Evolutionary conservation across 2,888 invertebrate genomes (phyloP), one percentile per base, ranked within the genome.

Genomic region (Cyrtodaria siliqua): DNA sequence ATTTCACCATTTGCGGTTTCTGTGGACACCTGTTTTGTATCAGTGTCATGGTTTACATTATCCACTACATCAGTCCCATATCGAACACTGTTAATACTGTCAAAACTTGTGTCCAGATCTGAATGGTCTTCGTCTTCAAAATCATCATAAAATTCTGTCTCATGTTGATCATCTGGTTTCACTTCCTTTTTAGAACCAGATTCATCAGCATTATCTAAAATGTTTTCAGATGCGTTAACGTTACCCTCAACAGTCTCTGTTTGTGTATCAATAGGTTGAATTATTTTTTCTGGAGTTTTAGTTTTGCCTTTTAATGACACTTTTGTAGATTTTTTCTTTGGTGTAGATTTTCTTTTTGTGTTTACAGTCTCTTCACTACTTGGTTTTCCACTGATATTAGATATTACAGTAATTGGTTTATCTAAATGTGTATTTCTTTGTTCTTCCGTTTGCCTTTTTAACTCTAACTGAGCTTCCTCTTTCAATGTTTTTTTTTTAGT

Each of bases 61-160:
- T 44, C n/a, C 4, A 44, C 44, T 44, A 18, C 6, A 44, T 44
- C 44, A 33, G 18, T 33, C 26, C 27, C 47, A 18, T 60, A 47
- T 16, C 63, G 57, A 16, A 68, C 69, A 72, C 79, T 76, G 27
- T 72, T 76, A 27, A 76, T 76, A 52, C 75, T 80, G 29, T 80
- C 79, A 80, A 80, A 80, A 69, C 79, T 80, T 61, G 79, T 80
- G 50, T 80, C 79, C 33, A 80, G 57, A 44, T 76, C 79, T 8
- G 79, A 79, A 62, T 68, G 64, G 53, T 81, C 72, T 40, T 72
- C 72, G 20, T 61, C 56, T 14, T 79, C 64, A 20, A 33, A 44
- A 3, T 81, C 76, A 23, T 67, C 59, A 56, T 74, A 79, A 40
- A 60, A 20, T 16, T 64, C 67, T 40, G 47, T 57, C 18, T 78